Evolutionary conservation across 2,888 invertebrate species (phyloP).

Genomic region (Theodoxus fluviatilis): DNA sequence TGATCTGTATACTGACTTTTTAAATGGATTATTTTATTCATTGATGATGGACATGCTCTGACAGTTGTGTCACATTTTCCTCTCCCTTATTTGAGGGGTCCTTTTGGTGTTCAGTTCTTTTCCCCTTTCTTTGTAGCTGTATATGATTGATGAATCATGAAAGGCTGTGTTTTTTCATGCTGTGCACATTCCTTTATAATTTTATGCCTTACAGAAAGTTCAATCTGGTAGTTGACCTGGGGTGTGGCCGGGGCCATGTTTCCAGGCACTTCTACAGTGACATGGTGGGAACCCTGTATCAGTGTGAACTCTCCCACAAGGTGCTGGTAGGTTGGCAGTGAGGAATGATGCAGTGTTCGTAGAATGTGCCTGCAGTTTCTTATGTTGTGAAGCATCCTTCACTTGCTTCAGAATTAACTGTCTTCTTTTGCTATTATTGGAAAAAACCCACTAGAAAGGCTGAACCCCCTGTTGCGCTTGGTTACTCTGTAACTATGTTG

Average conservation of each 20-base stretch:
- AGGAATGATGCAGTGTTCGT: background rate
- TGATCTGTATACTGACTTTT: background rate
- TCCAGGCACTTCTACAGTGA: slow-evolving; percentile 76
- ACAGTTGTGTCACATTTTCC: background rate
- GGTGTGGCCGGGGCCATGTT: slow-evolving; percentile 89
- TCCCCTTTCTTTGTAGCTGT: background rate
- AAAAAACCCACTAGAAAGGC: too few species aligned
- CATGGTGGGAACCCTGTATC: slow-evolving; percentile 76
- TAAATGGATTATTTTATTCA: background rate
- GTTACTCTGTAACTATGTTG: too few species aligned
- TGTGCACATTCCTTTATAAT: background rate
- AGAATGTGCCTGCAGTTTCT: too few species aligned
- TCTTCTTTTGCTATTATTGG: too few species aligned
- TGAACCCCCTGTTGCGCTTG: too few species aligned
- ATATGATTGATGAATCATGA: background rate
- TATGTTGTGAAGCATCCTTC: too few species aligned
- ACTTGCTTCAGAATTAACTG: too few species aligned
- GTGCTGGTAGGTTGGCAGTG: slow-evolving; percentile 41
- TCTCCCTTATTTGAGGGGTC: background rate
- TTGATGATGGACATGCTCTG: background rate
- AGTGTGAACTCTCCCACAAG: slow-evolving; percentile 74
- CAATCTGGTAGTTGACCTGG: slow-evolving; percentile 76
- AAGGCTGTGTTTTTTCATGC: background rate
- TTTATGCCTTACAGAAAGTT: slow-evolving; percentile 71
- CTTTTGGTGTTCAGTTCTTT: background rate